Conservation (phyloP, 2,888 invertebrate genomes). For the Bursaphelenchus okinawaensis region DNA sequence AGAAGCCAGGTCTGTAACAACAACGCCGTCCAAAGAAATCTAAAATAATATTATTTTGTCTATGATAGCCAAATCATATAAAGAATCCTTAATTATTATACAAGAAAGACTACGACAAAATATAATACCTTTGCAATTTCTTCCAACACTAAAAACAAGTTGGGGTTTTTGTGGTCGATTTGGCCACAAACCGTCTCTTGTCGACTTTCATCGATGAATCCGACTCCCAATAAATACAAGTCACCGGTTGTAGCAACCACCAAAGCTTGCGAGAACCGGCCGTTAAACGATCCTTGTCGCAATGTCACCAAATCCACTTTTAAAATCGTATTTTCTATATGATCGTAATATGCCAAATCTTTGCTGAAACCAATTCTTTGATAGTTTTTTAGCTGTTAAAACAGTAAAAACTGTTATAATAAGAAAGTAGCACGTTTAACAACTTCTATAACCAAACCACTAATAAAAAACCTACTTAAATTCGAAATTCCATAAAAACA, state of each 20-base stretch:
- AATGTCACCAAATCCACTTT: constrained; percentile 82
- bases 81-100: too few relatives aligned
- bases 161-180: constrained; percentile 2
- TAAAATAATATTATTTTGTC: too few relatives aligned
- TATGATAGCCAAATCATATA: too few relatives aligned
- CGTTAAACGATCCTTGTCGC: constrained; percentile 64
- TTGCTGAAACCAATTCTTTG: constrained; percentile 64
- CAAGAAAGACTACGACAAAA: too few relatives aligned
- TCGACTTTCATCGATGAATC: constrained; percentile 56
- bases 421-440: too few relatives aligned
- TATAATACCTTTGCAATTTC: constrained; percentile 4
- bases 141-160: constrained; percentile 10
- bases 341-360: constrained; percentile 94
- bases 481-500: constrained; percentile 96
- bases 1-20: constrained; percentile 66
- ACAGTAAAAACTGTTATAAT: too few relatives aligned
- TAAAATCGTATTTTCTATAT: constrained; percentile 84
- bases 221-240: constrained; percentile 78
- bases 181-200: neutral
- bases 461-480: constrained; percentile 65
- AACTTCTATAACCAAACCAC: too few relatives aligned
- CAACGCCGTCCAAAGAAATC: constrained; percentile 44
- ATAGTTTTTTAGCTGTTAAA: too few relatives aligned
- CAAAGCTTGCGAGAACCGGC: constrained; percentile 60
- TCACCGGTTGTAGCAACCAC: constrained; percentile 90